phyloP scores from a whole-genome alignment of 2,888 invertebrate genomes.

The Glaucopsyche alexis region DNA sequence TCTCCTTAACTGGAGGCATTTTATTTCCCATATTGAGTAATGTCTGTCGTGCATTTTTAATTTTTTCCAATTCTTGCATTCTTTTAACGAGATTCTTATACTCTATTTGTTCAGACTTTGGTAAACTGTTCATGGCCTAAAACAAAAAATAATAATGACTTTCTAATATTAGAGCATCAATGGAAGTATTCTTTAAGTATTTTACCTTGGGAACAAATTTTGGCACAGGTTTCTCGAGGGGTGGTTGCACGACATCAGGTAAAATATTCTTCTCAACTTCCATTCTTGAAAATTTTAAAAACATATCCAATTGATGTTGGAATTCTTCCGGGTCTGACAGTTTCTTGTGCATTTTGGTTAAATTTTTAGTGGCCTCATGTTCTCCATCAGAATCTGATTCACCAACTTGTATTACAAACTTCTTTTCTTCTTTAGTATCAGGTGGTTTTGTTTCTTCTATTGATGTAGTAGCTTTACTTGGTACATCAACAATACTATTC shows the following conservation, averaged over 20 bases:
- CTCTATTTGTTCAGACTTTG: slow-evolving; percentile 73
- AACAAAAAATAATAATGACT: slow-evolving; percentile 32
- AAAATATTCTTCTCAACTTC: slow-evolving; percentile 62
- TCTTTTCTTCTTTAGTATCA: slow-evolving; percentile 56
- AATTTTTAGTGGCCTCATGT: slow-evolving; percentile 73
- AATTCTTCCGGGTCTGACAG: slow-evolving; percentile 67
- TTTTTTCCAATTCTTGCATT: slow-evolving; percentile 74
- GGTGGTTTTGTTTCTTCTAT: slow-evolving; percentile 36
- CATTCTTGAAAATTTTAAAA: slow-evolving; percentile 68
- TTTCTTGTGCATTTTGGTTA: slow-evolving; percentile 75
- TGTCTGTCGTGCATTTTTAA: slow-evolving; percentile 65
- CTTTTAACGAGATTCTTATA: slow-evolving; percentile 70
- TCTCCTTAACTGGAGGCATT: slow-evolving; percentile 51
- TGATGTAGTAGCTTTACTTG: slow-evolving; percentile 29
- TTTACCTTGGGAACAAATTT: slow-evolving; percentile 71
- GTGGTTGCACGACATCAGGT: slow-evolving; percentile 57
- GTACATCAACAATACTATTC: slow-evolving; percentile 43
- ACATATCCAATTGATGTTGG: slow-evolving; percentile 67
- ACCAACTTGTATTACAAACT: slow-evolving; percentile 67
- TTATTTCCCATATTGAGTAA: slow-evolving; percentile 47
- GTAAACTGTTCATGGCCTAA: slow-evolving; percentile 65
- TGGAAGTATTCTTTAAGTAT: slow-evolving; percentile 11
- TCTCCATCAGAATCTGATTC: slow-evolving; percentile 76
- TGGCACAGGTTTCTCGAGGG: slow-evolving; percentile 51
- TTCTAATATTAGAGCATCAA: not conserved